Conservation (phyloP, 2,797 vertebrate genomes). For the Lacerta agilis region DNA sequence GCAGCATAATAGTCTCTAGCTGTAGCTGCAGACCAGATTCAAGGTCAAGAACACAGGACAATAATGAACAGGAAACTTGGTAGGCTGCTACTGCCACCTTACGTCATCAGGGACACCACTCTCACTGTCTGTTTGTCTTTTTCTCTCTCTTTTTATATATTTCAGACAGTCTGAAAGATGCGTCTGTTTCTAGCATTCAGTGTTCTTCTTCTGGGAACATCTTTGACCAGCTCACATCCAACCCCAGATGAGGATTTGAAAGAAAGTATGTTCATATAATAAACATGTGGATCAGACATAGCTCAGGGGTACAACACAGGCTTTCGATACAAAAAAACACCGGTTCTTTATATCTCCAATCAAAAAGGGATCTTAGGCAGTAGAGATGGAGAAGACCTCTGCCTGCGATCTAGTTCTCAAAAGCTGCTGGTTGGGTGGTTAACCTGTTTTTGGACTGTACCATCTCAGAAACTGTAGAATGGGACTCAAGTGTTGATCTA, state of each 20-base stretch:
- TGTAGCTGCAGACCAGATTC: background rate
- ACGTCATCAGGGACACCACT: background rate
- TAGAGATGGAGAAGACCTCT: background rate
- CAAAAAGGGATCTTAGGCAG: background rate
- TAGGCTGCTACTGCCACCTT: background rate
- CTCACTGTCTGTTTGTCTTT: no score
- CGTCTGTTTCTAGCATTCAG: background rate
- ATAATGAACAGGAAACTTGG: background rate
- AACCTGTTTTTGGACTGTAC: background rate
- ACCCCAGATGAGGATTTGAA: background rate
- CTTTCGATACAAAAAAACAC: no score
- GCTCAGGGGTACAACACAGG: background rate
- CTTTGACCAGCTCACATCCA: constrained; percentile 6
- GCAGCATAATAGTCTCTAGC: background rate
- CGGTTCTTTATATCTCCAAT: background rate
- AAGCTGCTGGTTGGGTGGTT: background rate
- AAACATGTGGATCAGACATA: constrained; percentile 4
- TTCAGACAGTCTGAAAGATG: constrained; percentile 14
- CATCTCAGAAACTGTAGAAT: background rate
- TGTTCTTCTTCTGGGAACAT: constrained; percentile 5
- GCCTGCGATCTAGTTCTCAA: background rate
- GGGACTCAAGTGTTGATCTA: background rate
- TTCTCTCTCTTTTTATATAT: background rate
- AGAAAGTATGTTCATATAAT: constrained; percentile 28
- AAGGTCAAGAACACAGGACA: background rate